Evolutionary conservation across 2,113 vertebrate species (phyloP).

Genomic region (Speoplatyrhinus poulsoni): DNA sequence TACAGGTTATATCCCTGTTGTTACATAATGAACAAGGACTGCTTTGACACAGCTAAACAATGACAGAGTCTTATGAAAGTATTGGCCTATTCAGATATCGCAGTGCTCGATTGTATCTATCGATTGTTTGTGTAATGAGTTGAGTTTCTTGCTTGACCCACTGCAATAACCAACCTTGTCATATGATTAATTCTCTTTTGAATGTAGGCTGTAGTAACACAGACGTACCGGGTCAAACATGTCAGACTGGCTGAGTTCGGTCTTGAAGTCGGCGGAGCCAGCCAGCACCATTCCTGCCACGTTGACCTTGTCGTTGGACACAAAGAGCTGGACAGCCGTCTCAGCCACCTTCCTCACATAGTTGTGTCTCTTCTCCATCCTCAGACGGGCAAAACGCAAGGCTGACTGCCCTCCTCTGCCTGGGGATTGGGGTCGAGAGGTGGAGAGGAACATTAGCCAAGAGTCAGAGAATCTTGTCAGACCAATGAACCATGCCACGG

Average conservation of each 20-base stretch:
- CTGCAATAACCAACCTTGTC: too few relatives aligned
- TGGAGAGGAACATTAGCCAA: not conserved
- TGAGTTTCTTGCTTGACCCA: too few relatives aligned
- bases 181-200: too few relatives aligned
- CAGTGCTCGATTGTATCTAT: too few relatives aligned
- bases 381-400: slow-evolving; percentile 94
- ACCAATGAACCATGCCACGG: not conserved
- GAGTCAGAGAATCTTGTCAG: not conserved
- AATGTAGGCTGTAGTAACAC: too few relatives aligned
- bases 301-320: slow-evolving; percentile 98
- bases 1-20: too few relatives aligned
- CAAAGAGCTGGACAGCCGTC: slow-evolving; percentile 96
- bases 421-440: slow-evolving; percentile 57
- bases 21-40: too few relatives aligned
- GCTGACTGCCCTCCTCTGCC: slow-evolving; percentile 98
- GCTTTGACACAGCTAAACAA: too few relatives aligned
- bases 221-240: slow-evolving; percentile 97
- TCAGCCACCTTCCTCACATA: slow-evolving; percentile 98
- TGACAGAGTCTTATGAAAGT: too few relatives aligned
- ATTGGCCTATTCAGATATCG: too few relatives aligned
- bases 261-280: slow-evolving; percentile 98
- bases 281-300: slow-evolving; percentile 96
- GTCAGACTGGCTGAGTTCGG: slow-evolving; percentile 97
- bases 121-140: too few relatives aligned
- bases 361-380: slow-evolving; percentile 99